Conservation (phyloP, 2,113 vertebrate species). For the Phaethon lepturus region DNA sequence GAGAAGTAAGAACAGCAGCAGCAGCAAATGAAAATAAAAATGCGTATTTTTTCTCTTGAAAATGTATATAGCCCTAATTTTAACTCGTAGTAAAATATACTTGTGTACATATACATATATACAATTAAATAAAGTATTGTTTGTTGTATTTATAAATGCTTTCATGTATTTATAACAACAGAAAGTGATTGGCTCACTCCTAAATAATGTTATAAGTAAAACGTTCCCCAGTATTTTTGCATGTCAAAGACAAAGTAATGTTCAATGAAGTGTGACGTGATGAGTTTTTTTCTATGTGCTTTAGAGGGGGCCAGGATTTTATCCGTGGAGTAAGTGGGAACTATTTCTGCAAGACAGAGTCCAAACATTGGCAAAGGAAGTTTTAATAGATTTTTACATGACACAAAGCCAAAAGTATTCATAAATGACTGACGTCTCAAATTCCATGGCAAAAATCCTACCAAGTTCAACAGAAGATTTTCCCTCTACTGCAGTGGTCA, state of each 20-base stretch:
- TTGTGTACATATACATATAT: rapidly evolving
- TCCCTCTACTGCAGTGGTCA: neutral
- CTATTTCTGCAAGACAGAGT: constrained; percentile 47
- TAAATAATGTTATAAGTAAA: neutral
- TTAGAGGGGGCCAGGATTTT: constrained; percentile 18
- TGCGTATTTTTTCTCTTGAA: neutral
- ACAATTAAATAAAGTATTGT: neutral
- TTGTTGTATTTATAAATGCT: neutral
- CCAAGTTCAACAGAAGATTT: constrained; percentile 8
- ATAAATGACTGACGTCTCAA: constrained; percentile 46
- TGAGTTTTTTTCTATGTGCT: constrained; percentile 7
- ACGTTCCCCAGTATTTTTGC: neutral
- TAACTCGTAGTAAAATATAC: neutral
- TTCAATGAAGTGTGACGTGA: constrained; percentile 36
- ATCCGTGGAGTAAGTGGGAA: constrained; percentile 6
- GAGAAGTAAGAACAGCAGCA: neutral
- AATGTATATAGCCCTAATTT: neutral
- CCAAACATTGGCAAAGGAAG: constrained; percentile 54
- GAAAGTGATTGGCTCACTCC: neutral
- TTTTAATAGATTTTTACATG: constrained; percentile 59
- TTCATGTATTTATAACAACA: neutral
- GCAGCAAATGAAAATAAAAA: neutral
- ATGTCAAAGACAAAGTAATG: neutral
- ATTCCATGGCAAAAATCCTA: constrained; percentile 39
- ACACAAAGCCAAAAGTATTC: constrained; percentile 53